Evolutionary conservation across 2,888 invertebrate species (phyloP).

Genomic region (Agriopis marginaria): DNA sequence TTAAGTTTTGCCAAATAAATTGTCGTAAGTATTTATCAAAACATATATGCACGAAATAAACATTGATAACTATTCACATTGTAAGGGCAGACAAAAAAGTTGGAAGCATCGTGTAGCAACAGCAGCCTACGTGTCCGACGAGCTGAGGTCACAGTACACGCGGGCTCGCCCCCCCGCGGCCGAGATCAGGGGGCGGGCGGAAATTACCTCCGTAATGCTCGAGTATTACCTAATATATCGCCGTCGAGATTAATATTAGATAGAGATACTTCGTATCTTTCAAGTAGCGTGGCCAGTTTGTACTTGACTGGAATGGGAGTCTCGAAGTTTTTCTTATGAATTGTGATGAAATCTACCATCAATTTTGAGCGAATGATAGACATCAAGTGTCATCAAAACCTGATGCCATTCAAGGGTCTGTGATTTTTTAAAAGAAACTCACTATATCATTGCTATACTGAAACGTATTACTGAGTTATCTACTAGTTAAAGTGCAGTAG

Average conservation of each 20-base stretch:
- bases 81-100: not conserved
- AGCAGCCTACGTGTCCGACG: conserved; percentile 5
- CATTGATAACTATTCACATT: not conserved
- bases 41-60: not conserved
- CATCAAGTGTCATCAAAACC: too few species aligned
- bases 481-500: too few species aligned
- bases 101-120: conserved; percentile 12
- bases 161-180: not conserved
- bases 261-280: conserved; percentile 4
- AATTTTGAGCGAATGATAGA: too few species aligned
- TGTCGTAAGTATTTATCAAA: too few species aligned
- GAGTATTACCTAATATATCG: conserved; percentile 30
- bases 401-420: too few species aligned
- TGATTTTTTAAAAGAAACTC: too few species aligned
- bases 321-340: too few species aligned
- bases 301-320: not conserved
- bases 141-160: conserved; percentile 22
- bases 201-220: conserved; percentile 31
- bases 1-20: too few species aligned
- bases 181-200: conserved; percentile 23
- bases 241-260: conserved; percentile 22
- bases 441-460: too few species aligned
- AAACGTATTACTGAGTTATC: too few species aligned
- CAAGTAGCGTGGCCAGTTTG: not conserved
- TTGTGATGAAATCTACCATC: too few species aligned